Evolutionary conservation across 2,113 vertebrate genomes (phyloP).

Genomic region (Tenebrosternarchus preto): DNA sequence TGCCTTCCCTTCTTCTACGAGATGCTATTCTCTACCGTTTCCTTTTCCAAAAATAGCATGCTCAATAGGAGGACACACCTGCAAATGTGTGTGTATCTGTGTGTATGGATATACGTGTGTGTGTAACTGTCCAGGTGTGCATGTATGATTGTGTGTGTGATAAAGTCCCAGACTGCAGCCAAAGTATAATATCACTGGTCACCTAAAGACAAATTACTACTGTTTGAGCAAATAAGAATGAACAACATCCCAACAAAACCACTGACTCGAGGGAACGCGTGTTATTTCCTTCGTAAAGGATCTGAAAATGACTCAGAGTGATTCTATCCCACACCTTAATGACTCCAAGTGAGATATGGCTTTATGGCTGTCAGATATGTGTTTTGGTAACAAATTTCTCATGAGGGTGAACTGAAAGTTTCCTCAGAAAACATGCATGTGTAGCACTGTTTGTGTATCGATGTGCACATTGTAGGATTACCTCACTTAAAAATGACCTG

Average conservation of each 20-base stretch:
- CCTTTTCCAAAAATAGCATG: conserved; percentile 53
- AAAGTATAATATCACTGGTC: conserved; percentile 24
- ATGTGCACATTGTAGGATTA: no score
- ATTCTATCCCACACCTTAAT: conserved; percentile 9
- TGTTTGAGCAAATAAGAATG: not conserved
- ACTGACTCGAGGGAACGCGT: not conserved
- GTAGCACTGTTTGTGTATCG: no score
- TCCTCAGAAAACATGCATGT: conserved; percentile 1
- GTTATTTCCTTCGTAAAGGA: not conserved
- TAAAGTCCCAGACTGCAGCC: conserved; percentile 21
- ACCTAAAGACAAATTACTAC: not conserved
- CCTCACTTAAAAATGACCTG: no score
- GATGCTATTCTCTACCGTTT: conserved; percentile 65
- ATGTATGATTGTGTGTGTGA: not conserved
- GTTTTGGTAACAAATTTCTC: conserved; percentile 29
- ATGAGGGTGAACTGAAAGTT: conserved; percentile 14
- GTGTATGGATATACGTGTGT: not conserved
- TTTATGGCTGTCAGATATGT: no score
- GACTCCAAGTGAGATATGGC: not conserved
- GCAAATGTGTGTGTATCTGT: conserved; percentile 44
- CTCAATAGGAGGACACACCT: conserved; percentile 70
- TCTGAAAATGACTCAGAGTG: not conserved
- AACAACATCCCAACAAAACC: not conserved
- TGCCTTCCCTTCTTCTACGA: conserved; percentile 59
- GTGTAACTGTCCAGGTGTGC: no score